Base-by-base conservation (phyloP, 2,888 invertebrate genomes). In the Pyrrhopygopsis socrates region DNA sequence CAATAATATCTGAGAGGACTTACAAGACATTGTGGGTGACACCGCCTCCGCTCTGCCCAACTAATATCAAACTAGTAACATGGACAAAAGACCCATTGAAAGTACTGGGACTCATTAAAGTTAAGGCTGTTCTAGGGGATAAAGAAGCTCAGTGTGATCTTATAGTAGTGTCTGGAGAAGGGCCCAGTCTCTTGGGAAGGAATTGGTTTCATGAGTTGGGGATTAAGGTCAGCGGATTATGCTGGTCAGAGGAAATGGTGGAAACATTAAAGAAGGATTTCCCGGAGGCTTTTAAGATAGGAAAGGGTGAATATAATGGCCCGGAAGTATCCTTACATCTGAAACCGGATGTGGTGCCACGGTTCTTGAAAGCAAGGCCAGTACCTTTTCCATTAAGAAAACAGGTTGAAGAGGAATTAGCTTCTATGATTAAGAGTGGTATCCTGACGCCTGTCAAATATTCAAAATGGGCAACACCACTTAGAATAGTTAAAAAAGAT, bases 391-490 rank as follows among this genome's bases (percentile, higher is more conserved):
- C 68, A 13, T 38, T 78, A 18, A 67, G 34, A 22, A 22, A 58
- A 27, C 20, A 58, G 58, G 78, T 78, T 20, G 34, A n/a, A 30
- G 27, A 68, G 18, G 78, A 78, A 58, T 9, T 78, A 9, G 34
- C 54, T 27, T 8, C 24, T 27, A 67, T 78, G 78, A 58, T 78
- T 22, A 27, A 18, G 2, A 8, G 20, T 20, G 71, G 86, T 27
- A 81, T 86, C 11, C 27, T 88, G 20, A 83, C 83, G 24, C 88
- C 86, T 15, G 73, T 89, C 1, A 87, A 83, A 27, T 78, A 86
- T 78, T 87, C 90, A 15, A 76, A 38, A 68, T 89, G 89, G 89
- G 89, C 89, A 4, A 84, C 87, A 68, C 89, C 85, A 3, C 41
- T 89, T 22, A 60, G 68, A 4, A 81, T 83, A 38, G 86, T 87